Conservation (phyloP, 2,113 vertebrate species). For the Ceyx margarethae region DNA sequence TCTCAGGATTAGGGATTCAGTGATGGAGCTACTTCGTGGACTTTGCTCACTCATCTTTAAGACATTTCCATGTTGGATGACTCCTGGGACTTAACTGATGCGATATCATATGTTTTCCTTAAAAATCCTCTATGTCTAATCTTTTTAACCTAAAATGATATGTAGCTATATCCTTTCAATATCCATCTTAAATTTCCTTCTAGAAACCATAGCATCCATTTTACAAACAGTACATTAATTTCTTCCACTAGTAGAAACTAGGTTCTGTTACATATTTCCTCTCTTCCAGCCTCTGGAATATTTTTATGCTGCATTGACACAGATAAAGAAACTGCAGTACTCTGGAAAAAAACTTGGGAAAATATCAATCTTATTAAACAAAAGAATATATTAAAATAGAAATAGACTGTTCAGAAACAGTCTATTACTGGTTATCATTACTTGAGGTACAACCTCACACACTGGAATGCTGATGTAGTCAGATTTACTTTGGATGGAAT, state of each 20-base stretch:
- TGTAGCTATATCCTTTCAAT: background rate
- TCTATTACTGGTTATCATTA: background rate
- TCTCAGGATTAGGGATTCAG: background rate
- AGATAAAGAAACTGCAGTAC: background rate
- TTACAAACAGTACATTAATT: background rate
- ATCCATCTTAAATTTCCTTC: background rate
- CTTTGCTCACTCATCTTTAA: background rate
- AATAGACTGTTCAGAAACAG: background rate
- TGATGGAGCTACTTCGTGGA: too few relatives aligned
- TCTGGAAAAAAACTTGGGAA: background rate
- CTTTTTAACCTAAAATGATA: background rate
- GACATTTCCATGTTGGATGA: background rate
- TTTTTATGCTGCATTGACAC: background rate
- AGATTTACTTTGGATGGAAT: background rate
- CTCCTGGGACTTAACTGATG: background rate
- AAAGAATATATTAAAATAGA: background rate
- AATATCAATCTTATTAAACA: background rate
- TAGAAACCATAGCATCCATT: background rate
- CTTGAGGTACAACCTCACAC: background rate
- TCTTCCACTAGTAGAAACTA: background rate
- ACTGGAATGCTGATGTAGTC: background rate
- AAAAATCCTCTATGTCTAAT: background rate
- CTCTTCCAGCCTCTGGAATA: background rate
- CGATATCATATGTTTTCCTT: background rate
- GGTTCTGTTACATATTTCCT: background rate